Evolutionary conservation across 2,113 vertebrate species (phyloP).

Genomic region (Sylvietta virens): DNA sequence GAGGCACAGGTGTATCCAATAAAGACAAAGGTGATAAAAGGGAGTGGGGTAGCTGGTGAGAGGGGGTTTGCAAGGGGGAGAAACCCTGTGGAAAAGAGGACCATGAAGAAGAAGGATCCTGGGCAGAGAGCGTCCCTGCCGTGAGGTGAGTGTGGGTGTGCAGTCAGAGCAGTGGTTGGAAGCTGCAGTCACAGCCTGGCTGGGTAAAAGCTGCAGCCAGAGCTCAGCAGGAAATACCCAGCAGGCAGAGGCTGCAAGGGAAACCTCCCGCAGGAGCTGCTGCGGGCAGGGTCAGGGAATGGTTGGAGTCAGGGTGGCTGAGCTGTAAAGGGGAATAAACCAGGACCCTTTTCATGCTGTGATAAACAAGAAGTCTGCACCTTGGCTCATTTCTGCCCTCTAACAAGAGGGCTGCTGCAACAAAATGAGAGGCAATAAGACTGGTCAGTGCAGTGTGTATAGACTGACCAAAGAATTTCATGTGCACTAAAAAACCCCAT

Average conservation of each 20-base stretch:
- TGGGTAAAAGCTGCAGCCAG: neutral
- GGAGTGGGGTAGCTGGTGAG: neutral
- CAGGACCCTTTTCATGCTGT: neutral
- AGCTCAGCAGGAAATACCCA: no score
- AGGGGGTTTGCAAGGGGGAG: rapidly evolving
- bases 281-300: neutral
- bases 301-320: neutral
- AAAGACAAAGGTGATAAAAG: neutral
- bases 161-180: neutral
- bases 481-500: neutral
- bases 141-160: neutral
- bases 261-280: neutral
- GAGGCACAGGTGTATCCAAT: neutral
- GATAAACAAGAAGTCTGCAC: neutral
- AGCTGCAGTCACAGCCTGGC: neutral
- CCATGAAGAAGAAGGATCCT: neutral
- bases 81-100: neutral
- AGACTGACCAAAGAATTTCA: neutral
- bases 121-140: neutral
- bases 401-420: neutral
- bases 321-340: neutral
- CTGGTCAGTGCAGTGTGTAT: neutral
- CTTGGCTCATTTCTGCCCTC: neutral
- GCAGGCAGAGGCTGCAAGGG: neutral
- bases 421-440: neutral